A percentile compares a stretch with the other conserved stretches of the same genome.
phyloP scores from a whole-genome alignment of 2,113 vertebrate species.

The Bubalus kerabau region DNA sequence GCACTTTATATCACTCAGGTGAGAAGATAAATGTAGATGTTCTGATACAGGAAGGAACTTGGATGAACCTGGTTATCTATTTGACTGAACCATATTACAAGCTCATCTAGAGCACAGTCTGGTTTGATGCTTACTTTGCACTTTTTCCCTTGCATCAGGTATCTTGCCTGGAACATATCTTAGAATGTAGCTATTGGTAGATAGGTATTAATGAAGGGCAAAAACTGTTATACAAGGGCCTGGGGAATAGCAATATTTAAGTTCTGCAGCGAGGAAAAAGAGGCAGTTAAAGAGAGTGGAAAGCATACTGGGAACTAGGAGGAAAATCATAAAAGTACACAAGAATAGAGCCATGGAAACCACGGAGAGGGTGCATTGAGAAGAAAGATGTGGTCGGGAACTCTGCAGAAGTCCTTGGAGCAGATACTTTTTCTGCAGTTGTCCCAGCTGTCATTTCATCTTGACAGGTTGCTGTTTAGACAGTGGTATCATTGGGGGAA shows the following conservation, averaged over 20 bases:
- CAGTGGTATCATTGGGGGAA: neutral
- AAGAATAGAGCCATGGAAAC: neutral
- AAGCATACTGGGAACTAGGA: neutral
- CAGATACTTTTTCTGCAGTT: neutral
- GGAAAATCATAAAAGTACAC: neutral
- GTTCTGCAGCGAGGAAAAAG: neutral
- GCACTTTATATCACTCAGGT: neutral
- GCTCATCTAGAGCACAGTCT: neutral
- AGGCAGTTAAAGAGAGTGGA: neutral
- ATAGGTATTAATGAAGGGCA: neutral
- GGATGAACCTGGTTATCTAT: neutral
- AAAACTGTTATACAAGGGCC: neutral
- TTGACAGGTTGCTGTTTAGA: neutral
- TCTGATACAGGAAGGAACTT: neutral
- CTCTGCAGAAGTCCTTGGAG: neutral
- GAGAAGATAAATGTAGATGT: neutral
- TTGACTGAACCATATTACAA: neutral
- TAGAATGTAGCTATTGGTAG: neutral
- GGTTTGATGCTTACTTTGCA: neutral
- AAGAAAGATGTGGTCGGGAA: conserved; percentile 17
- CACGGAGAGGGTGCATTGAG: neutral
- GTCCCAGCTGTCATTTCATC: conserved; percentile 2
- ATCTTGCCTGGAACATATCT: neutral
- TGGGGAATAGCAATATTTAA: neutral
- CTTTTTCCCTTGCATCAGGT: neutral